phyloP scores from a whole-genome alignment of 2,113 vertebrate genomes.

The Microtus ochrogaster region DNA sequence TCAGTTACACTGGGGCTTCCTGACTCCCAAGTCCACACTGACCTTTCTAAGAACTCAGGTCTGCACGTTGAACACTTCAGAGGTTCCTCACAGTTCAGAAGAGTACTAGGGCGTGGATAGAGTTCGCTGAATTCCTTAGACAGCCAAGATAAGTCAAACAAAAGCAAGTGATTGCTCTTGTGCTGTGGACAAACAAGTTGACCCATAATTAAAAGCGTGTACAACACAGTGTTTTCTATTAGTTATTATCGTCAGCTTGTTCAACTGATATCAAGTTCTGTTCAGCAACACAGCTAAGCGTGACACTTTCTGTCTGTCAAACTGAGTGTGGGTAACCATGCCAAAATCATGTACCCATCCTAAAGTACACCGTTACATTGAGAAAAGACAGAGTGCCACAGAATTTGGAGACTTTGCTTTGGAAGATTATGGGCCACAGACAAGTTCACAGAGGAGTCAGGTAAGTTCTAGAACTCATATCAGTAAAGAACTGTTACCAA shows the following conservation, averaged over 20 bases:
- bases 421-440: not conserved
- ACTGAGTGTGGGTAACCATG: not conserved
- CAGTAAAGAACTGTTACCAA: not conserved
- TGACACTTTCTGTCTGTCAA: not conserved
- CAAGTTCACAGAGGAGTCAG: not conserved
- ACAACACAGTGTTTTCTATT: not conserved
- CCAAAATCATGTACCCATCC: not conserved
- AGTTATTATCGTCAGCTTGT: not conserved
- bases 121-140: not conserved
- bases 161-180: not conserved
- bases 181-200: not conserved
- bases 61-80: not conserved
- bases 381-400: not conserved
- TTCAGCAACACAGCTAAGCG: not conserved
- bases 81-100: not conserved
- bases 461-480: not conserved
- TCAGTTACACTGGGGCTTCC: not conserved
- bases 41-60: not conserved
- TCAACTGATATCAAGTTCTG: not conserved
- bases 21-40: not conserved
- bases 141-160: not conserved
- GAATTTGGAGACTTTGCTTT: constrained; percentile 1
- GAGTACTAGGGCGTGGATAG: not conserved
- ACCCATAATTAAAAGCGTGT: not conserved
- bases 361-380: not conserved